A percentile compares a stretch with the other conserved stretches of the same genome.
Evolutionary conservation across 1,140 invertebrate genomes (phyloP).

Genomic region (Drosophila seguyi): DNA sequence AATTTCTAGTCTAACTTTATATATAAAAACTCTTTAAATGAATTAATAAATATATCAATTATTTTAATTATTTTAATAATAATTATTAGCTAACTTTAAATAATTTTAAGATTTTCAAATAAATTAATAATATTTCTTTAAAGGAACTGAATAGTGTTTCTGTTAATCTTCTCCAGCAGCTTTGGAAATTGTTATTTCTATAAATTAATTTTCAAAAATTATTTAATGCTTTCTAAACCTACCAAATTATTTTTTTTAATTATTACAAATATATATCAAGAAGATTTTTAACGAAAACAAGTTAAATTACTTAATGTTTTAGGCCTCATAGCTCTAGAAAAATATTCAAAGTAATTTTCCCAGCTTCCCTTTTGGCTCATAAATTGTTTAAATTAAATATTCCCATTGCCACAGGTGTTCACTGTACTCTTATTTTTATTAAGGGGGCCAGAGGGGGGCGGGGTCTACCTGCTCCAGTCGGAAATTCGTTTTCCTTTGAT

Average conservation of each 20-base stretch:
- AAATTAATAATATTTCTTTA: too few species aligned
- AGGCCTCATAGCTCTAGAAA: background rate
- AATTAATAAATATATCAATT: background rate
- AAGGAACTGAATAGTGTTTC: too few species aligned
- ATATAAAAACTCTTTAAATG: background rate
- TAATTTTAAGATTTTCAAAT: too few species aligned
- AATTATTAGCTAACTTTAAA: background rate
- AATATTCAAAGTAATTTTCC: too few species aligned
- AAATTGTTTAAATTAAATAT: background rate
- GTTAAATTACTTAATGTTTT: background rate
- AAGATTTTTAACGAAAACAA: background rate
- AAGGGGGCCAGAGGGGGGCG: too few species aligned
- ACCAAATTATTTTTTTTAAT: too few species aligned
- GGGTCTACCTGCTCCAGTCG: background rate
- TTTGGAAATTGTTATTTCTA: too few species aligned
- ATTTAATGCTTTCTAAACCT: too few species aligned
- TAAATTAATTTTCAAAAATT: too few species aligned
- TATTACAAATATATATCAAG: too few species aligned
- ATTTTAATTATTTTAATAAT: background rate
- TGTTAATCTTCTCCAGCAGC: too few species aligned
- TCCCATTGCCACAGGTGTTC: background rate
- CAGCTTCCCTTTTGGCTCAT: too few species aligned
- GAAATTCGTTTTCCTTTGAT: slow-evolving; percentile 40
- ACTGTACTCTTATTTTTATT: slow-evolving; percentile 30
- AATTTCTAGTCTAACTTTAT: background rate